Evolutionary conservation across 2,113 vertebrate species (phyloP).

Genomic region (Ranitomeya variabilis): DNA sequence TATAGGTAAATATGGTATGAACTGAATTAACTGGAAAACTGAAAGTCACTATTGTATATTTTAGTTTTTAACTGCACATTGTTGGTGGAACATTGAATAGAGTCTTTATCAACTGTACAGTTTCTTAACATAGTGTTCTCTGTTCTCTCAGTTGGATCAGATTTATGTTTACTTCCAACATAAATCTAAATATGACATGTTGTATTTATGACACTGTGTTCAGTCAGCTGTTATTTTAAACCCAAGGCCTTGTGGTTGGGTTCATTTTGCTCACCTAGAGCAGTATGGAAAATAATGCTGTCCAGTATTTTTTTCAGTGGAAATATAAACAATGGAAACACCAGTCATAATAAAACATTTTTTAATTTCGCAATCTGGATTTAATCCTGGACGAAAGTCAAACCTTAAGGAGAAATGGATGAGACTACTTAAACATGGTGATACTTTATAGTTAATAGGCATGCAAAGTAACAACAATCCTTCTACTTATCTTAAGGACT

Average conservation of each 20-base stretch:
- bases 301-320: background rate
- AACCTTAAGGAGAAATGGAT: background rate
- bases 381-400: background rate
- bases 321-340: background rate
- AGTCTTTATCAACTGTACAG: background rate
- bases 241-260: background rate
- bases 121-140: background rate
- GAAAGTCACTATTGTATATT: background rate
- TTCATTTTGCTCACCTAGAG: background rate
- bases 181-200: background rate
- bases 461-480: background rate
- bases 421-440: background rate
- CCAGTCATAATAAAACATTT: background rate
- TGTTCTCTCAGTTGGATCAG: background rate
- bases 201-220: background rate
- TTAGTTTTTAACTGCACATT: background rate
- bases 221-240: background rate
- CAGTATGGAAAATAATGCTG: conserved; percentile 5
- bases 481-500: background rate
- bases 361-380: conserved; percentile 33
- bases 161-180: background rate
- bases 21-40: background rate
- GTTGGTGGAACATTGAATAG: background rate
- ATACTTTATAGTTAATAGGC: background rate
- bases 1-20: background rate